These are phyloP conservation scores for Lycophotia porphyrea DNA, from an alignment of 2,888 invertebrate genomes.

Conservation along the genomic window DNA sequence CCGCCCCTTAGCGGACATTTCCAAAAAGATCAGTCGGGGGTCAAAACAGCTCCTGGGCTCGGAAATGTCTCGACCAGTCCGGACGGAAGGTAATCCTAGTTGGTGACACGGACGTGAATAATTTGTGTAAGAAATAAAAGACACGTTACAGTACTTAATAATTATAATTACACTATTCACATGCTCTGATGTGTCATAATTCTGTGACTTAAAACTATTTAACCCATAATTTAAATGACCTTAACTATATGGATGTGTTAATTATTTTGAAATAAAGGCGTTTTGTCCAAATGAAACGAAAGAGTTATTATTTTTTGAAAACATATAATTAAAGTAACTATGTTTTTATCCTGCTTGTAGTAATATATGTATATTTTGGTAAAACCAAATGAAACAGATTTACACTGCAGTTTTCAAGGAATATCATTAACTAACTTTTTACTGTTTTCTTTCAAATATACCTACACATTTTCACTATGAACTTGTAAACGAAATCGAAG, in stretches of 20 bases:
- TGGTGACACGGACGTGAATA: neutral
- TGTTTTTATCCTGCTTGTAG: conserved; percentile 16
- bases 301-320: conserved; percentile 19
- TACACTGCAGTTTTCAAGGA: neutral
- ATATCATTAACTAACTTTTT: conserved; percentile 10
- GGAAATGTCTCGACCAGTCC: neutral
- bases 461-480: conserved; percentile 1
- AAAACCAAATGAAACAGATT: conserved; percentile 11
- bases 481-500: conserved; percentile 13
- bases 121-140: conserved; percentile 50
- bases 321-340: conserved; percentile 18
- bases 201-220: conserved; percentile 71
- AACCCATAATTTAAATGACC: conserved; percentile 67
- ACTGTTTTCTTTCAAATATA: conserved; percentile 7
- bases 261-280: conserved; percentile 38
- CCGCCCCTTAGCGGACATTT: no score
- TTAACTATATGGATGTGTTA: conserved; percentile 44
- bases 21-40: no score
- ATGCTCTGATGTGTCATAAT: conserved; percentile 74
- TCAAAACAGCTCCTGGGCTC: no score
- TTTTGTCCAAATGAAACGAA: conserved; percentile 37
- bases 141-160: conserved; percentile 62
- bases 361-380: conserved; percentile 15
- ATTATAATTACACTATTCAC: conserved; percentile 72
- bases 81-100: neutral